Base-by-base conservation (phyloP, 2,888 invertebrate genomes). In the Horisme vitalbata region DNA sequence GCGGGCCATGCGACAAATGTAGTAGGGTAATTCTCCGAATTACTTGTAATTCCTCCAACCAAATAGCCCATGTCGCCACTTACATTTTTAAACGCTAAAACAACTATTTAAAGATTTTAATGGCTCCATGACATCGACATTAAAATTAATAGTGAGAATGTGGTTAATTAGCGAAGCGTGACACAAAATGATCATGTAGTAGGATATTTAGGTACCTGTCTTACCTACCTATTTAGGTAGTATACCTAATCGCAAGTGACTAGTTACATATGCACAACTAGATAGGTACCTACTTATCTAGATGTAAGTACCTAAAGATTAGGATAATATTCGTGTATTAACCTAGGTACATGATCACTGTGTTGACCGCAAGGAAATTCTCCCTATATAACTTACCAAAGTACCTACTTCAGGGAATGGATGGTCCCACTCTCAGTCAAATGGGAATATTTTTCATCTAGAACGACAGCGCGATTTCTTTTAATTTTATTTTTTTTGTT, bases 21-120 rank as follows among this genome's bases (percentile, higher is more conserved):
- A n/a, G n/a, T n/a, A n/a, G n/a, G n/a, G n/a, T 54, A 41, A 44
- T 74, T 66, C 75, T 43, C 45, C 58, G 71, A 69, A 71, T 23
- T 35, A 13, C 8, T 12, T 39, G 44, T 53, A 49, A 53, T 44
- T 50, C 38, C 35, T 43, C 34, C 31, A 34, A 24, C 59, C 64
- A 71, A 73, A 72, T 72, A 61, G 61, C 61, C n/a, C 28, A 28
- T 32, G 55, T 58, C 59, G n/a, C 61, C 52, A 63, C 69, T 64
- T 61, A 66, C 43, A 63, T 58, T 54, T 63, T 60, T 59, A 34
- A 24, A 50, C 28, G 52, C 49, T 61, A 49, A 59, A 57, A 58
- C 33, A 52, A 50, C 52, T 61, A 63, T 64, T 67, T 33, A 52
- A 52, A 55, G 39, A 41, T 50, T 51, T 51, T 60, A 52, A 54